Conservation (phyloP, 2,888 invertebrate species). For the Dicyrtomina minuta region DNA sequence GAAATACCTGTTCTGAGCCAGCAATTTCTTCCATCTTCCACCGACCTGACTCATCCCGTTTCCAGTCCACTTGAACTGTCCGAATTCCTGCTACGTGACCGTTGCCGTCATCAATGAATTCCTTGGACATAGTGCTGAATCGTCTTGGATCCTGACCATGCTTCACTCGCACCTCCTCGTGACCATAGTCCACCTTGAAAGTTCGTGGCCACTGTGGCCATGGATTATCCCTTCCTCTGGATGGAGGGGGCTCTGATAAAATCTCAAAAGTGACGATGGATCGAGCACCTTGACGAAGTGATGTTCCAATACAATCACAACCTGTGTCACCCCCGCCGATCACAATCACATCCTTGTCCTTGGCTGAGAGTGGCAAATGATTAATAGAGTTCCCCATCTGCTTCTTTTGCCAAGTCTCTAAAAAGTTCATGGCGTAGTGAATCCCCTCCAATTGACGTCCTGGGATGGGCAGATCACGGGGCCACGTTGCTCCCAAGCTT, state of each 20-base stretch:
- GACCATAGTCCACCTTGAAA: constrained; percentile 94
- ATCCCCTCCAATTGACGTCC: constrained; percentile 89
- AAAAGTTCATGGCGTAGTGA: constrained; percentile 96
- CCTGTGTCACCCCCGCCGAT: constrained; percentile 90
- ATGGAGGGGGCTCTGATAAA: constrained; percentile 82
- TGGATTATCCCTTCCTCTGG: constrained; percentile 84
- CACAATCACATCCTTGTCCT: constrained; percentile 90
- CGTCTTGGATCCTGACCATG: constrained; percentile 90
- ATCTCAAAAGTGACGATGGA: constrained; percentile 96
- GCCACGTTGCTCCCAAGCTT: constrained; percentile 94
- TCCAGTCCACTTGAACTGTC: constrained; percentile 90
- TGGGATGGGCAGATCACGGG: constrained; percentile 79
- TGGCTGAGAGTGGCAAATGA: constrained; percentile 70
- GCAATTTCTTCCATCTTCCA: constrained; percentile 94
- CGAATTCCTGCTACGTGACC: constrained; percentile 85
- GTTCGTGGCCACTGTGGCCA: constrained; percentile 99
- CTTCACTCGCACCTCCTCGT: constrained; percentile 91
- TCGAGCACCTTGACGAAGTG: constrained; percentile 86
- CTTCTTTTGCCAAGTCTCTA: constrained; percentile 95
- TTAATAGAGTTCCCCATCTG: constrained; percentile 70
- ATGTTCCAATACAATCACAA: constrained; percentile 98
- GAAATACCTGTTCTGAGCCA: too few species aligned
- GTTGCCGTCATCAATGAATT: constrained; percentile 84
- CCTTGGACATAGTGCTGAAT: constrained; percentile 91
- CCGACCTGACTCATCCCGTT: constrained; percentile 80